Evolutionary conservation across 92 coral and sea anemone genomes (phyloP), one percentile per base, ranked within the genome.

Genomic region (Siderastrea radians): DNA sequence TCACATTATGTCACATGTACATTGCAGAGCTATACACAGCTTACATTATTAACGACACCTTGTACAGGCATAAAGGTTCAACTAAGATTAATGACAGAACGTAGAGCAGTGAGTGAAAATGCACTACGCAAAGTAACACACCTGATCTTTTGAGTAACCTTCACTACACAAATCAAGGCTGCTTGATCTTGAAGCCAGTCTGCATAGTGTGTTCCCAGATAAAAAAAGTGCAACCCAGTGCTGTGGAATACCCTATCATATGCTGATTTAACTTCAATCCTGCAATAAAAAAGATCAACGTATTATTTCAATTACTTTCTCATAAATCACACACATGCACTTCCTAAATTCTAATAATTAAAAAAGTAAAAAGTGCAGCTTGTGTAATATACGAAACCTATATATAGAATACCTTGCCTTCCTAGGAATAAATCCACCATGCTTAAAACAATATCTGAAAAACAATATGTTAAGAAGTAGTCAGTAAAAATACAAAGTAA

Each of bases 361-460:
- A 26, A 26, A 26, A 26, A 26, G 38, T 26, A 26, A 26, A 26
- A 26, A 26, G 38, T 26, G 38, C 38, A 26, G 38, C 38, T 26
- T 26, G 38, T 26, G 38, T 26, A 26, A 26, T 26, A 26, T 26
- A 26, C 0, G 38, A 26, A 26, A 26, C 38, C 38, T 26, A 26
- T 26, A 26, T 26, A 26, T 26, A 26, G 38, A 26, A 26, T 84
- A 95, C 98, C 93, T 82, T 19, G 85, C 58, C 80, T 74, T 90
- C 43, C 67, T 52, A 11, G 88, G 58, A 49, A 86, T 77, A 72
- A 95, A 79, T 16, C 98, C 95, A 54, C 96, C 89, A 78, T 93
- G 98, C 60, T 79, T 77, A 49, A 88, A 89, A 78, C 98, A 95
- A 84, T 84, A 95, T 74, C 98, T 95, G 80, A n/a, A 14, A 58